Evolutionary conservation across 1,140 invertebrate species (phyloP).

Genomic region (Luehdorfia chinensis): DNA sequence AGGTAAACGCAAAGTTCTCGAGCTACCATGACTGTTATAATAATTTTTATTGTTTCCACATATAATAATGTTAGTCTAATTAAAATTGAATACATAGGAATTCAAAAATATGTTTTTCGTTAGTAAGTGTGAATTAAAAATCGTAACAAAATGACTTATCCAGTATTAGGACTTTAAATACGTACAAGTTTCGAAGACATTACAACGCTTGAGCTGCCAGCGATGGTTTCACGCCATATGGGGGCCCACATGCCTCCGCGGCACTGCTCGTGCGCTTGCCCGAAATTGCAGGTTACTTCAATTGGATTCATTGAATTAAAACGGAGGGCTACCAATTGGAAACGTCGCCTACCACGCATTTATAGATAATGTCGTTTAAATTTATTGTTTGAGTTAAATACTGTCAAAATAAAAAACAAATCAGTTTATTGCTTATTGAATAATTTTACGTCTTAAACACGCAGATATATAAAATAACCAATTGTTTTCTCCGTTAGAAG

Average conservation of each 20-base stretch:
- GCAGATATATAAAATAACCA: too few species aligned
- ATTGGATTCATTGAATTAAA: slow-evolving; percentile 66
- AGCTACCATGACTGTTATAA: too few species aligned
- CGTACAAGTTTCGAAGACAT: slow-evolving; percentile 37
- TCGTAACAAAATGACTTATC: slow-evolving; percentile 11
- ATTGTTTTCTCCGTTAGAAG: too few species aligned
- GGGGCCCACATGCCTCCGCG: slow-evolving; percentile 50
- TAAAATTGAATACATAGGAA: too few species aligned
- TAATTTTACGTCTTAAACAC: too few species aligned
- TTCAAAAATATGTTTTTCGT: too few species aligned
- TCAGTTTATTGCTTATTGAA: too few species aligned
- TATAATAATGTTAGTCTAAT: too few species aligned
- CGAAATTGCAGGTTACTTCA: slow-evolving; percentile 72
- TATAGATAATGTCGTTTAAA: neutral
- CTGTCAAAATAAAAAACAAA: too few species aligned
- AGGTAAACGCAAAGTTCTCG: too few species aligned
- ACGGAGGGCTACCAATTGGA: slow-evolving; percentile 38
- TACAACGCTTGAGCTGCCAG: slow-evolving; percentile 40
- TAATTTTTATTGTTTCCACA: too few species aligned
- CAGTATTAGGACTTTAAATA: slow-evolving; percentile 25
- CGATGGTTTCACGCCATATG: slow-evolving; percentile 62
- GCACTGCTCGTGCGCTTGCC: slow-evolving; percentile 37
- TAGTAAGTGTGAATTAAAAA: too few species aligned
- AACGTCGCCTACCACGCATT: slow-evolving; percentile 14
- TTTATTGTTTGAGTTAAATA: slow-evolving; percentile 2